Conservation (phyloP, 2,888 invertebrate genomes). For the Hyles lineata region DNA sequence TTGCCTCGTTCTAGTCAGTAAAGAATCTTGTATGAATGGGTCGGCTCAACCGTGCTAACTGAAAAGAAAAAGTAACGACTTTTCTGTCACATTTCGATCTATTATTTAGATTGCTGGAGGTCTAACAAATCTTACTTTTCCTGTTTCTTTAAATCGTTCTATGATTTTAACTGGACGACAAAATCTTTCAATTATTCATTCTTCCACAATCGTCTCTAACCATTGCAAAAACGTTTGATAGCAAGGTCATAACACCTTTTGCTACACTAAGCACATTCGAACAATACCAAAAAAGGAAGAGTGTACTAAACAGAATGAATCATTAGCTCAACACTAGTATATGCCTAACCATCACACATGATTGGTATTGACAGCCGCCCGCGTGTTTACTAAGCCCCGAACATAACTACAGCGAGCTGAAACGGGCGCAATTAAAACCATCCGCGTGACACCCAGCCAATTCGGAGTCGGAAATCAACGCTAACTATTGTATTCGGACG, state of each 20-base stretch:
- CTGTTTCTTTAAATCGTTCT: too few species aligned
- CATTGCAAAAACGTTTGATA: too few species aligned
- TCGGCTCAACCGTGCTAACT: too few species aligned
- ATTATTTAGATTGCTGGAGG: too few species aligned
- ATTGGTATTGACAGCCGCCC: constrained; percentile 36
- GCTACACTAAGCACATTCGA: neutral
- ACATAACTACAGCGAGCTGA: constrained; percentile 12
- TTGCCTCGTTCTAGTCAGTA: too few species aligned
- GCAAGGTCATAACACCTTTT: neutral
- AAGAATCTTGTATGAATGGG: too few species aligned
- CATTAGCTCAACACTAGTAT: neutral
- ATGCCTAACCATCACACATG: constrained; percentile 21
- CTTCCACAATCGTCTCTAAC: too few species aligned
- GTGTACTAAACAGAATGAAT: neutral
- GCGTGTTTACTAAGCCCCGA: constrained; percentile 39
- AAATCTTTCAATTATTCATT: too few species aligned
- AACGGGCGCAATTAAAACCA: constrained; percentile 42
- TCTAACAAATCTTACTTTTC: too few species aligned
- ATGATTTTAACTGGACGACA: too few species aligned
- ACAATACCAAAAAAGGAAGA: neutral
- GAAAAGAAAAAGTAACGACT: too few species aligned
- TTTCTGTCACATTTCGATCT: too few species aligned
- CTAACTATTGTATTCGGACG: constrained; percentile 15
- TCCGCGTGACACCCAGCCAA: constrained; percentile 41
- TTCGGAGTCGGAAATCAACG: constrained; percentile 34